phyloP scores from a whole-genome alignment of 2,797 vertebrate species.

The Onychomys torridus region DNA sequence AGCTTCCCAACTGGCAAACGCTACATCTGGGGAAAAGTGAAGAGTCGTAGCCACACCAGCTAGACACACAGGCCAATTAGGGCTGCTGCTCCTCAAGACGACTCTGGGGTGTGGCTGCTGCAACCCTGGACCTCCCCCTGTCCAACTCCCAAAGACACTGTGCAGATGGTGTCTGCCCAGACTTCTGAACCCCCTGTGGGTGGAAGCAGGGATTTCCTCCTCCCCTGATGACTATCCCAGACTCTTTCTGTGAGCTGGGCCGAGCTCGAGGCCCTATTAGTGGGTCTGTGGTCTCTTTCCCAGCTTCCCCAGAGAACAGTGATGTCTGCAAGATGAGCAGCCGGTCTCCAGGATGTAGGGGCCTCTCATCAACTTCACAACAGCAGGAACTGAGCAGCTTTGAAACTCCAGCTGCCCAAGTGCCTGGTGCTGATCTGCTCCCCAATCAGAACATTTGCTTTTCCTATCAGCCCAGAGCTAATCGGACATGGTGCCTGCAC shows the following conservation, averaged over 20 bases:
- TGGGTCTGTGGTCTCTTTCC: slow-evolving; percentile 65
- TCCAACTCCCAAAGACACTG: not conserved
- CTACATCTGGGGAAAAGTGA: slow-evolving; percentile 41
- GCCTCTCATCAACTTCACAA: slow-evolving; percentile 72
- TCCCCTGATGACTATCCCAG: slow-evolving; percentile 48
- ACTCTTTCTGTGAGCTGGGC: slow-evolving; percentile 1
- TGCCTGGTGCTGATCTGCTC: not conserved
- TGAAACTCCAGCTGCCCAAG: slow-evolving; percentile 75
- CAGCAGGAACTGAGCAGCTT: slow-evolving; percentile 78
- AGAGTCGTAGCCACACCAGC: not conserved
- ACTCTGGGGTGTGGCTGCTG: not conserved
- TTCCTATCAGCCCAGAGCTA: slow-evolving; percentile 61
- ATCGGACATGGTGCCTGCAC: slow-evolving; percentile 61
- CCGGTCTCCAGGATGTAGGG: slow-evolving; percentile 63
- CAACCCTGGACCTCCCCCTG: not conserved
- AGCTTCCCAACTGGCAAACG: not conserved
- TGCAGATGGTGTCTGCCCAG: slow-evolving; percentile 30
- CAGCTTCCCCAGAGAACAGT: slow-evolving; percentile 48
- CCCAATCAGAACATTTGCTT: slow-evolving; percentile 75
- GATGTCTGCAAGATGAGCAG: slow-evolving; percentile 32
- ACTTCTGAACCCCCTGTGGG: slow-evolving; percentile 29
- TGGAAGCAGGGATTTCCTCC: slow-evolving; percentile 31
- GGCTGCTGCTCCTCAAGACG: not conserved
- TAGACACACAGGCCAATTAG: slow-evolving; percentile 53
- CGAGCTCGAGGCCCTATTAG: slow-evolving; percentile 33